phyloP scores from a whole-genome alignment of 2,888 invertebrate genomes.

The Neoascia interrupta region DNA sequence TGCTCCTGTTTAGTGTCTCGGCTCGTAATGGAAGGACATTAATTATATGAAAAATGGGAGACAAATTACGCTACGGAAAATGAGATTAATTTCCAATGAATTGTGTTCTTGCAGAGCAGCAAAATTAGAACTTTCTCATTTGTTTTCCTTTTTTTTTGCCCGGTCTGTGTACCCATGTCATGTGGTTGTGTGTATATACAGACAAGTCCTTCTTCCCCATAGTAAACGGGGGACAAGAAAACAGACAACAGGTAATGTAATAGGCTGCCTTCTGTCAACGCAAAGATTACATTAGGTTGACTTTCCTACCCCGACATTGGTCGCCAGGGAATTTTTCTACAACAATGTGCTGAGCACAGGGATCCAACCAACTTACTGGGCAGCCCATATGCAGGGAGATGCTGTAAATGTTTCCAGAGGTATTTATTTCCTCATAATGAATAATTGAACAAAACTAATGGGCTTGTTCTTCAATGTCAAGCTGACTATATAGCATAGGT shows the following conservation, averaged over 20 bases:
- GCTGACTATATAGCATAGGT: too few relatives aligned
- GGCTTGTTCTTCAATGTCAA: conserved; percentile 6
- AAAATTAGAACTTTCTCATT: background rate
- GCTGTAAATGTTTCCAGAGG: conserved; percentile 39
- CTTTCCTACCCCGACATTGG: conserved; percentile 25
- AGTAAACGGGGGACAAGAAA: conserved; percentile 1
- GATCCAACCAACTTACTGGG: conserved; percentile 3
- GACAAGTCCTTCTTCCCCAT: background rate
- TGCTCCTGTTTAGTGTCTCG: conserved; percentile 31
- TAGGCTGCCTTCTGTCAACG: conserved; percentile 46
- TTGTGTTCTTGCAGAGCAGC: background rate
- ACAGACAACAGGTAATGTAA: conserved; percentile 50
- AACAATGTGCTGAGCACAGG: conserved; percentile 4
- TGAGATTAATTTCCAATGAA: conserved; percentile 34
- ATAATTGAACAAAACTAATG: conserved; percentile 47
- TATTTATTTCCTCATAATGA: conserved; percentile 54
- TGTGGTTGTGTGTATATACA: background rate
- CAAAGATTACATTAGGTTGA: conserved; percentile 37
- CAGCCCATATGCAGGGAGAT: conserved; percentile 29
- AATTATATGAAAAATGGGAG: conserved; percentile 34
- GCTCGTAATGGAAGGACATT: conserved; percentile 30
- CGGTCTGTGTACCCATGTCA: background rate
- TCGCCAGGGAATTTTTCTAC: conserved; percentile 43
- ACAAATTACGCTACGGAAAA: background rate
- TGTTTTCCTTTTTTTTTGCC: background rate